phyloP scores from a whole-genome alignment of 2,797 vertebrate genomes.

The Lateolabrax maculatus region DNA sequence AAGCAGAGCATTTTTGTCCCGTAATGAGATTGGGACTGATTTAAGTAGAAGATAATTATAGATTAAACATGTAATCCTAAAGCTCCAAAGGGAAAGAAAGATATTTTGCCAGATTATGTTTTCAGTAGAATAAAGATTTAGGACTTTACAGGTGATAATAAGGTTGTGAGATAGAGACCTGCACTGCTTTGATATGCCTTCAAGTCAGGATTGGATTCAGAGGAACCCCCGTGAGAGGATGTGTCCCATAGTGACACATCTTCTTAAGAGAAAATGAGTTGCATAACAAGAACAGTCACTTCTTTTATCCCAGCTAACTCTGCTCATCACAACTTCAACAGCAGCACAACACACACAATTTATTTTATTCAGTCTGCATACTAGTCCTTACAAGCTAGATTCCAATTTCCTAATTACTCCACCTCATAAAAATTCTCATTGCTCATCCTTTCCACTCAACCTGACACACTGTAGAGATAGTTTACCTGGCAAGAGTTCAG shows the following conservation, averaged over 20 bases:
- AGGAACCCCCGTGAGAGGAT: constrained; percentile 29
- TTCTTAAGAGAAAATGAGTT: constrained; percentile 33
- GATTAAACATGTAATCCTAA: constrained; percentile 78
- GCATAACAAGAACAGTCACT: constrained; percentile 35
- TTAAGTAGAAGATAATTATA: constrained; percentile 75
- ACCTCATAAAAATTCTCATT: constrained; percentile 53
- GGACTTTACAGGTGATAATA: constrained; percentile 57
- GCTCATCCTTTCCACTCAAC: constrained; percentile 56
- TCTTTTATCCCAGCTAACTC: constrained; percentile 43
- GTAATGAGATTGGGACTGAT: constrained; percentile 74
- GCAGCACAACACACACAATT: constrained; percentile 35
- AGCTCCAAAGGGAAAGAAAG: constrained; percentile 63
- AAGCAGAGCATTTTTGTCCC: constrained; percentile 54
- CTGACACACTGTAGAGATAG: constrained; percentile 54
- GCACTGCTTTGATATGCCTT: constrained; percentile 33
- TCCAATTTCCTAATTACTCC: constrained; percentile 64
- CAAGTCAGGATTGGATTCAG: constrained; percentile 45
- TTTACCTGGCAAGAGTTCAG: constrained; percentile 62
- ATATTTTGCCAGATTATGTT: constrained; percentile 65
- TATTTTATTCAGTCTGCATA: constrained; percentile 42
- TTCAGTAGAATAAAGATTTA: constrained; percentile 51
- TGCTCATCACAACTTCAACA: constrained; percentile 31
- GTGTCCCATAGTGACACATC: constrained; percentile 28
- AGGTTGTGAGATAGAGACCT: constrained; percentile 47
- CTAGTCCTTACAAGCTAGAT: constrained; percentile 39